Evolutionary conservation across 2,113 vertebrate genomes (phyloP), one percentile per base, ranked within the genome.

Genomic region (Amblyopsis rosae): DNA sequence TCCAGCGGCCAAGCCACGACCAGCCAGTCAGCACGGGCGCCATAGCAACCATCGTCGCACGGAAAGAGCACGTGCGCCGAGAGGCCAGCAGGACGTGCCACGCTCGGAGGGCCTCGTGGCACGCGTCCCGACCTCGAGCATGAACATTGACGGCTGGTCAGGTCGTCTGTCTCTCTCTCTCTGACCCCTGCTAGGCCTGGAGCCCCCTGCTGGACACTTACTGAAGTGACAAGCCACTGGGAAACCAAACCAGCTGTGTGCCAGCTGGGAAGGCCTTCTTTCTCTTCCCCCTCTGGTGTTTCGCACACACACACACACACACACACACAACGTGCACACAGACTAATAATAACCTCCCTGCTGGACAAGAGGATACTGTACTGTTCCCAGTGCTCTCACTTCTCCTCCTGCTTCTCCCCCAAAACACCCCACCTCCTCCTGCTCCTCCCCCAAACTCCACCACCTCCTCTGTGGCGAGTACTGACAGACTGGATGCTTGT

Each of bases 61-160:
- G 63, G 72, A 67, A 59, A 64, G 32, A 60, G 19, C 12, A 6
- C 15, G 58, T 41, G 45, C 17, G 9, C 6, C 12, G 7, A 54
- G 46, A n/a, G 9, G 26, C 26, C 33, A 12, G 19, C 47, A 62
- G 62, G 53, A 5, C 7, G 57, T 35, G 59, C 33, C 15, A 33
- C 35, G 4, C 49, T 49, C 35, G 3, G 61, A 62, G 49, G 60
- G 66, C 47, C 58, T 65, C 67, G 35, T 5, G 53, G 84, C 84
- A 86, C 81, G 80, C 82, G 73, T 81, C 76, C 73, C 75, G 59
- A 8, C 70, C 66, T 79, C 80, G 63, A 26, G 75, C 80, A 82
- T 85, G 81, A 80, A 82, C 57, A 26, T 77, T 82, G 75, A 74
- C 16, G 26, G 58, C 1, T 10, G 32, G 17, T 15, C 67, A 12